phyloP scores from a whole-genome alignment of 2,113 vertebrate species.

The Marmota monax region DNA sequence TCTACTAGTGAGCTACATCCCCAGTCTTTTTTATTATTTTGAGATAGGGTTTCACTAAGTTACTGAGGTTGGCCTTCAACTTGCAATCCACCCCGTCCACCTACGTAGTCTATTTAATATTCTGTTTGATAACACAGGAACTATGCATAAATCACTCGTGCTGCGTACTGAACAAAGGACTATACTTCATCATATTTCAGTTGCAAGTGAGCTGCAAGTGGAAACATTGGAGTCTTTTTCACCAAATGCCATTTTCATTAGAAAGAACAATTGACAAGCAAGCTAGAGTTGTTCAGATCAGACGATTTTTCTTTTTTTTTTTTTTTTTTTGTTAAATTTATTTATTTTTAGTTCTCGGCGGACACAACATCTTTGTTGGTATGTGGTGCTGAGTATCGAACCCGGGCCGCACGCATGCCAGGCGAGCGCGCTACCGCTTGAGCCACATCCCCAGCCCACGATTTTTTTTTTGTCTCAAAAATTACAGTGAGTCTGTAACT shows the following conservation, averaged over 20 bases:
- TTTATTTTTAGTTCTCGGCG: too few relatives aligned
- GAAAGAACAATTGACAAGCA: constrained; percentile 23
- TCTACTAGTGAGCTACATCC: too few relatives aligned
- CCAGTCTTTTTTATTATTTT: too few relatives aligned
- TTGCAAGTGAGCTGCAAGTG: not conserved
- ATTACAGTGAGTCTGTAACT: not conserved
- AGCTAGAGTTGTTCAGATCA: not conserved
- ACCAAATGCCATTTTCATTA: constrained; percentile 29
- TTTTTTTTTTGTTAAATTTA: not conserved
- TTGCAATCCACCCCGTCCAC: not conserved
- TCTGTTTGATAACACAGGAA: not conserved
- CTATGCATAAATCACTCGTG: not conserved
- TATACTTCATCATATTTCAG: not conserved
- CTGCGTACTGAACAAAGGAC: not conserved
- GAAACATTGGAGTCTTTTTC: not conserved
- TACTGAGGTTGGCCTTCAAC: not conserved
- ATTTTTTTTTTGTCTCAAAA: not conserved
- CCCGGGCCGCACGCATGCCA: too few relatives aligned
- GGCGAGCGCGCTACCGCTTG: too few relatives aligned
- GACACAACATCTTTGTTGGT: too few relatives aligned
- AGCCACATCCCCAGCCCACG: too few relatives aligned
- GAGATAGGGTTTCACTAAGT: not conserved
- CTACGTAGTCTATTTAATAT: not conserved
- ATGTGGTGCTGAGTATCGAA: too few relatives aligned
- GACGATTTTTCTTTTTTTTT: not conserved